Evolutionary conservation across 2,888 invertebrate genomes (phyloP), one percentile per base, ranked within the genome.

Genomic region (Coremacera marginata): DNA sequence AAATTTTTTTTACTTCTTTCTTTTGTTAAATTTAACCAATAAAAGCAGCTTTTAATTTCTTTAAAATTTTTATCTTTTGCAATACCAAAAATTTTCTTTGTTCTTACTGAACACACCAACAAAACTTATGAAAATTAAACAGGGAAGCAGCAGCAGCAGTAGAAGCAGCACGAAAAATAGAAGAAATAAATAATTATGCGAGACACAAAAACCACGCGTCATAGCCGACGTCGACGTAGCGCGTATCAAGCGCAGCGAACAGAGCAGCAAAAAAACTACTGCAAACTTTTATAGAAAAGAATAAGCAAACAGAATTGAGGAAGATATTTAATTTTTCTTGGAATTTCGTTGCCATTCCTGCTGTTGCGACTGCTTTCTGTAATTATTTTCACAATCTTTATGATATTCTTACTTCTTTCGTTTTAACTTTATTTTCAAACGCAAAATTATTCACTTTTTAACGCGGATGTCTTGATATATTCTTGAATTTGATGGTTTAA

Each of bases 391-490:
- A 31, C 7, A 65, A 34, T 5, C 14, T 65, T 34, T 7, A 14
- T 9, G 14, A 27, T 16, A 19, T 67, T 67, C 70, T 70, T 70
- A 70, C 70, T 55, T 55, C 55, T 70, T 70, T 70, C 11, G 31
- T 55, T 55, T 31, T 25, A 55, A 19, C 19, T 70, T n/a, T 67
- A 5, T n/a, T 44, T 31, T 19, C 49, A 55, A 70, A 70, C 52
- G 31, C 49, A 31, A 63, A 37, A 73, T 44, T 49, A 22, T 27
- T 25, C 8, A 73, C 16, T 16, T 57, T 34, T 27, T 31, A n/a
- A 3, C 14, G 14, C 1, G 11, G 25, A 31, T 27, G 9, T 27
- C 27, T 63, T 11, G 62, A 55, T 1, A 22, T 19, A 55, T 63
- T 63, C 44, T 63, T 63, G 8, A 31, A 3, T 2, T 67, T 19